These are phyloP conservation scores for Piezodorus guildinii DNA, from an alignment of 1,140 invertebrate species.

Conservation along the genomic window DNA sequence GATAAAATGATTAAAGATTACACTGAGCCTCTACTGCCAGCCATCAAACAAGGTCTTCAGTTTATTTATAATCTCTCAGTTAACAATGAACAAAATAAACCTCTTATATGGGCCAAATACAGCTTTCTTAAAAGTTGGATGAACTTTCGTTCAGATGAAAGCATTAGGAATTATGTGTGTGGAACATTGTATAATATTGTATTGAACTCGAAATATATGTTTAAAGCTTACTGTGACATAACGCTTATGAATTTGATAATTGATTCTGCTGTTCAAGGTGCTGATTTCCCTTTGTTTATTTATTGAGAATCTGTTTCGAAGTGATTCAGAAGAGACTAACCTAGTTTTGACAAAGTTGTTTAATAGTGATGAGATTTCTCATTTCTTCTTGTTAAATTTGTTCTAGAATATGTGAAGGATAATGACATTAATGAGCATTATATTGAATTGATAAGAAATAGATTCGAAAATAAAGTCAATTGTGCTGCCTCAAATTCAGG, in stretches of 20 bases:
- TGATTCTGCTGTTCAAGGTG: neutral
- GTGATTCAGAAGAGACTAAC: neutral
- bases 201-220: neutral
- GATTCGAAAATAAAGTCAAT: neutral
- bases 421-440: neutral
- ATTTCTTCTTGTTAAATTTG: neutral
- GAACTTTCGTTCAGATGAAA: neutral
- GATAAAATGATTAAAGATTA: neutral
- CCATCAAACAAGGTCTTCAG: neutral
- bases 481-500: neutral
- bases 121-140: neutral
- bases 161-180: neutral
- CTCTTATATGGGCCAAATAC: neutral
- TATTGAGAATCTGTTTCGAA: neutral
- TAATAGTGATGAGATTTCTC: neutral
- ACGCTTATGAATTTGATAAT: neutral
- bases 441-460: neutral
- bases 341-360: neutral
- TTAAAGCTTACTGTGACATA: neutral
- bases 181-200: neutral
- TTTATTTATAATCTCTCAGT: slow-evolving; percentile 4
- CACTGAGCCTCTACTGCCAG: neutral
- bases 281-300: slow-evolving; percentile 4
- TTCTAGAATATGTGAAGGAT: neutral
- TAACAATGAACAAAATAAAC: neutral